A percentile compares a stretch with the other conserved stretches of the same genome.
phyloP scores from a whole-genome alignment of 2,888 invertebrate genomes.

The Cosmia pyralina region DNA sequence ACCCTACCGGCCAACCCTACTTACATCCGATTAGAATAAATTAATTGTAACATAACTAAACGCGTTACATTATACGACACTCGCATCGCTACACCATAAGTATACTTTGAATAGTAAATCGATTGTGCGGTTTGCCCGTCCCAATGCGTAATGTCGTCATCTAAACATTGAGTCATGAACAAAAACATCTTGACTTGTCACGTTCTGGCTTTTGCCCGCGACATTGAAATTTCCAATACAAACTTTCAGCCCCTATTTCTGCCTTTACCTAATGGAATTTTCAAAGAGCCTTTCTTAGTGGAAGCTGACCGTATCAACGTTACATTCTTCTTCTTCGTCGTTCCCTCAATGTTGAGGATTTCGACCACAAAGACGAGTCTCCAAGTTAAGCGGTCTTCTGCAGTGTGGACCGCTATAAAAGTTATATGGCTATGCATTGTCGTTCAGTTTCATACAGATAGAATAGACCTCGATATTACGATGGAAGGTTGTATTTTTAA shows the following conservation, averaged over 20 bases:
- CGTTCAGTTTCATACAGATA: neutral
- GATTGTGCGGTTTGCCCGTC: conserved; percentile 33
- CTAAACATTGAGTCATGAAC: conserved; percentile 42
- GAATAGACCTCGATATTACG: neutral
- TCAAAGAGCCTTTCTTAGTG: too few species aligned
- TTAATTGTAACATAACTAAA: conserved; percentile 26
- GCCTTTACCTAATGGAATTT: neutral
- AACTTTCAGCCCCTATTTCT: neutral
- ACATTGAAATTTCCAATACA: neutral
- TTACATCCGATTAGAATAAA: conserved; percentile 33
- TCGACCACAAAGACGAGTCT: too few species aligned
- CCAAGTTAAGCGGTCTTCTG: too few species aligned
- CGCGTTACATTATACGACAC: conserved; percentile 18
- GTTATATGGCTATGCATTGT: neutral
- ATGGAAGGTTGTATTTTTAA: conserved; percentile 18
- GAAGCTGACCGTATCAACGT: neutral
- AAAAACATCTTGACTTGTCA: conserved; percentile 7
- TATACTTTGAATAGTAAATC: conserved; percentile 27
- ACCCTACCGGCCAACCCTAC: neutral
- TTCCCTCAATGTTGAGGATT: too few species aligned
- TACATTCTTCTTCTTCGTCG: neutral
- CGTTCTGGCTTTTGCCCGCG: neutral
- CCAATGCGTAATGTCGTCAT: conserved; percentile 31
- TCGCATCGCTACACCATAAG: conserved; percentile 3
- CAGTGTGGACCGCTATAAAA: neutral